Percentiles rank a stretch among this genome's conserved stretches.
phyloP scores from a whole-genome alignment of 2,797 vertebrate genomes.

The Parambassis ranga region DNA sequence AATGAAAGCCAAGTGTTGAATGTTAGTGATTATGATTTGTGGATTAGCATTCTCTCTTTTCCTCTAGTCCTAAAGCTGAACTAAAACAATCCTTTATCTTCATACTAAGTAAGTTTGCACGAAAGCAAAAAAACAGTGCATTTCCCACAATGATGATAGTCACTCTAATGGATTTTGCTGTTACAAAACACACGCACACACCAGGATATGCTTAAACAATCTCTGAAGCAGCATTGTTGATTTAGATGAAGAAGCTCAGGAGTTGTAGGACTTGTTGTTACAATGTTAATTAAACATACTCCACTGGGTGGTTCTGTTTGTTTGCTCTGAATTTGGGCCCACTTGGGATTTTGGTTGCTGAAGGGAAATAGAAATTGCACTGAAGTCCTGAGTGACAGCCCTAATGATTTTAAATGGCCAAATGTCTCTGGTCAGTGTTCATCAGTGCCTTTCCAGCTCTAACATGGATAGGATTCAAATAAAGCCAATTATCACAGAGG shows the following conservation, averaged over 20 bases:
- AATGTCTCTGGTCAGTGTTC: slow-evolving; percentile 49
- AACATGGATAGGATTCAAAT: slow-evolving; percentile 27
- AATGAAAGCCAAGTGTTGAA: too few species aligned
- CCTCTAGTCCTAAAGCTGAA: too few species aligned
- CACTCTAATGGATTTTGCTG: slow-evolving; percentile 5
- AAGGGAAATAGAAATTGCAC: slow-evolving; percentile 49
- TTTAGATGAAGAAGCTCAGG: slow-evolving; percentile 34
- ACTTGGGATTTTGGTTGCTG: slow-evolving; percentile 16
- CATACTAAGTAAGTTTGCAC: neutral
- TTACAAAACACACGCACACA: slow-evolving; percentile 2
- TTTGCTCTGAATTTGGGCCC: slow-evolving; percentile 12
- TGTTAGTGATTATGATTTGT: too few species aligned
- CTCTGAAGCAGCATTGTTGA: neutral
- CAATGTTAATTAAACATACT: neutral
- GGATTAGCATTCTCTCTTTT: too few species aligned
- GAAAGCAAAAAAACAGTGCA: neutral
- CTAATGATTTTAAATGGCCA: slow-evolving; percentile 36
- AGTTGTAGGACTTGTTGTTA: neutral
- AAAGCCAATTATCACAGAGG: slow-evolving; percentile 41
- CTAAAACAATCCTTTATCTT: too few species aligned
- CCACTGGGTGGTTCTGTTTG: slow-evolving; percentile 4
- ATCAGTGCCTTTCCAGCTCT: slow-evolving; percentile 71
- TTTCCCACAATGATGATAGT: neutral
- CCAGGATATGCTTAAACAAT: slow-evolving; percentile 7
- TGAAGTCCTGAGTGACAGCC: slow-evolving; percentile 29